Base-by-base conservation (phyloP, 1,140 invertebrate genomes). In the Oppia nitens region DNA sequence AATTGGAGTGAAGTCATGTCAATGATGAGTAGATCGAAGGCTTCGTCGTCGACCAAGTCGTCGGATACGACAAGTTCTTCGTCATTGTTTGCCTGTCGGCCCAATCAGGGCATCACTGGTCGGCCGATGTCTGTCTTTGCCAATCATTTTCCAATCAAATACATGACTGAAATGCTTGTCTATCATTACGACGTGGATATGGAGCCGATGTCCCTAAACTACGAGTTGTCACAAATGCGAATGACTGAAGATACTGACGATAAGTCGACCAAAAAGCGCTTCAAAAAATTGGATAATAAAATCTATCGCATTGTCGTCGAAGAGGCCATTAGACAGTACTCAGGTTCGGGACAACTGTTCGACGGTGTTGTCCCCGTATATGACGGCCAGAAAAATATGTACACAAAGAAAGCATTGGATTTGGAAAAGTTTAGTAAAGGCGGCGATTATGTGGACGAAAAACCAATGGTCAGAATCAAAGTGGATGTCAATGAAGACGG, bases 121-220 rank as follows among this genome's bases (percentile, higher is more conserved):
- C 9, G 27, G 24, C 6, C 6, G 9, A n/a, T 54, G 4, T 6
- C 53, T 12, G 24, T 54, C 21, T 23, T 27, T n/a, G 21, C 24
- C n/a, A 54, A 54, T 28, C 53, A 54, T 20, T 54, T 54, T 20
- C 53, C 53, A 9, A 12, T 54, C n/a, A 40, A 17, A 40, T n/a
- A 54, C 17, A 28, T 25, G 9, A 9, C 28, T 11, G 20, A 25
- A 11, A 4, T 21, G 6, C 9, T 54, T 12, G 53, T 54, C 11
- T 54, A 54, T 26, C 53, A 54, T 25, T 54, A 54, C 53, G 53
- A 54, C 25, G 24, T 54, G 4, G 53, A 54, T n/a, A 54, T 54
- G n/a, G 53, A 54, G 20, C 24, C 27, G 24, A 23, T 29, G 53
- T 14, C 12, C 4, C n/a, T 26, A 28, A 12, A 9, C 17, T 26